A percentile compares a stretch with the other conserved stretches of the same genome.
Conservation (phyloP, 1,140 invertebrate genomes). For the Stegodyphus dumicola region DNA sequence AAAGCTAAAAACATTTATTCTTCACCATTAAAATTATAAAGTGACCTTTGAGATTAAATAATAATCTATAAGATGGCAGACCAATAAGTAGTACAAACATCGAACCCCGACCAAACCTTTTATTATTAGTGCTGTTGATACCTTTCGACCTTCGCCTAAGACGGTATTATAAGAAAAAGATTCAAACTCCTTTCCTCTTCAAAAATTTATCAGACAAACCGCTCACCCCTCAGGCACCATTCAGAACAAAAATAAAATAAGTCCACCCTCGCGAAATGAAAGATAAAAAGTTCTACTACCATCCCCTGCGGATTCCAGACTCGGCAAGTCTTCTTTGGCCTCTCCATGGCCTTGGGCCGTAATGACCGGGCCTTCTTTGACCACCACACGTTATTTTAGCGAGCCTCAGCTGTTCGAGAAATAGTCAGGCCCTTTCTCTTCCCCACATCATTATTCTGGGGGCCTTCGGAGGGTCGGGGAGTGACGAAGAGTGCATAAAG, state of each 20-base stretch:
- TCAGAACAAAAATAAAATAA: background rate
- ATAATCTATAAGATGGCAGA: too few species aligned
- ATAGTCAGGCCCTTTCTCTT: constrained; percentile 2
- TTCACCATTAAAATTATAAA: too few species aligned
- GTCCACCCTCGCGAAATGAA: background rate
- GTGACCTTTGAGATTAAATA: too few species aligned
- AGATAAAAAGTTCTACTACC: background rate
- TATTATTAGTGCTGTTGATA: too few species aligned
- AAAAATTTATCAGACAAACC: background rate
- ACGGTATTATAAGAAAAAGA: background rate
- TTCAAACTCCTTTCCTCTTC: background rate
- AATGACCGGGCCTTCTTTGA: constrained; percentile 5
- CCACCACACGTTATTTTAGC: constrained; percentile 34
- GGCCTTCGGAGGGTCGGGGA: background rate
- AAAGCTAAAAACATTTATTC: too few species aligned
- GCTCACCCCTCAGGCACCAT: background rate
- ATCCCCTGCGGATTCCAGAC: background rate
- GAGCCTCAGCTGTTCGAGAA: constrained; percentile 29
- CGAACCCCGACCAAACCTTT: too few species aligned
- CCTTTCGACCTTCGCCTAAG: too few species aligned
- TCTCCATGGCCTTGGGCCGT: constrained; percentile 18
- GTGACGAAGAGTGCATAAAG: constrained; percentile 24
- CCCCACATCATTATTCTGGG: background rate
- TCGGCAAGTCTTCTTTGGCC: background rate
- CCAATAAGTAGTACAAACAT: too few species aligned